Evolutionary conservation across 2,113 vertebrate genomes (phyloP), one percentile per base, ranked within the genome.

Genomic region (Myodes glareolus): DNA sequence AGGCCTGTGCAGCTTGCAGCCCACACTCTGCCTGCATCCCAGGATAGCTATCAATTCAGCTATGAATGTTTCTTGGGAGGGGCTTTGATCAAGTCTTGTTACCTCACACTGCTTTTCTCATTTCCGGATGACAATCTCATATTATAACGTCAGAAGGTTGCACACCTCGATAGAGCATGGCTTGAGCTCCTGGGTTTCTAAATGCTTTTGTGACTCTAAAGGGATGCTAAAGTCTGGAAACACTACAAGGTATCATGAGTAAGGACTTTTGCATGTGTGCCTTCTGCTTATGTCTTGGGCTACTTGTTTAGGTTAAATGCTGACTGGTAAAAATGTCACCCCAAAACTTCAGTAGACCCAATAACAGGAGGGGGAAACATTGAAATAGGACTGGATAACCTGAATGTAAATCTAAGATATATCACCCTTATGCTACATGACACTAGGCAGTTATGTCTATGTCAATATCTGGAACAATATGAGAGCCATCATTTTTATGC

Each of bases 401-500:
- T 86, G 8, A 9, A 58, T 45, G 1, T 81, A 42, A 95, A 65
- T 50, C 31, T 50, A 94, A 68, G 33, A 39, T 95, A 2, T 67
- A 70, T 91, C 31, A 75, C 19, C 23, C 89, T 92, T 94, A 52
- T 81, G 42, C 45, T 81, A 10, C 42, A 17, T 95, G 84, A 92
- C 31, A 72, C 95, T 73, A n/a, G 17, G 63, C 29, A 96, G 90
- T 90, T 95, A 80, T 17, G 5, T 73, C 65, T 92, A 55, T 92
- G 19, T 23, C 80, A 58, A 78, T 84, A 63, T 75, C 42, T 50
- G 27, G 45, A 94, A 90, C 8, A 72, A 73, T 36, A 92, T 86
- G 27, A 94, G 21, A 95, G 39, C 36, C 88, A 94, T 12, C 14
- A 84, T 94, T 92, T 90, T 86, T 82, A 47, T 61, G 16, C 3